Evolutionary conservation across 2,113 vertebrate species (phyloP), one percentile per base, ranked within the genome.

Genomic region (Cyrtonyx montezumae): DNA sequence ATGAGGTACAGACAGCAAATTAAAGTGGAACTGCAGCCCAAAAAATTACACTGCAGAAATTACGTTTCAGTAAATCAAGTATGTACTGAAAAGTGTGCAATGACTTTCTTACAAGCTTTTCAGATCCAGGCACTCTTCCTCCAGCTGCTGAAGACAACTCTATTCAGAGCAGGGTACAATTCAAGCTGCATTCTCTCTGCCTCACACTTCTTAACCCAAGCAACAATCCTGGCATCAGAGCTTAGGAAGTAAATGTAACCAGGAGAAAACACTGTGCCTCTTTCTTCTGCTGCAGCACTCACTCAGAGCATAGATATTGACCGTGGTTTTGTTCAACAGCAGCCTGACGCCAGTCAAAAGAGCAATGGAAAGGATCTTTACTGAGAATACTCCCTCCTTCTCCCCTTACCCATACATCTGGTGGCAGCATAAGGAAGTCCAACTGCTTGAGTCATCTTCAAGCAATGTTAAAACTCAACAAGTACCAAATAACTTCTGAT

Each of bases 401-500:
- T 93, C 87, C 70, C 79, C 56, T 92, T 59, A 77, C n/a, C 22
- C 26, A 0, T 84, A 77, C 71, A 90, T 94, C 88, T 94, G 78
- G 59, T 87, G 71, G 63, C 82, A 91, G 78, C 62, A 40, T 76
- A 93, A 63, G 49, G 68, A 95, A 93, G 69, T 81, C 71, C 78
- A 97, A 91, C 49, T 51, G 53, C 74, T 88, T 96, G 84, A 94
- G 90, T 93, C 88, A 97, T 93, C 87, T 91, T 88, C 78, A 87
- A 94, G 87, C 65, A 91, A 92, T 88, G 90, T 63, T 87, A 88
- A 94, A 95, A 59, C 68, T 88, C 87, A 93, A 92, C 66, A 91
- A 92, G 74, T 95, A 95, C 92, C 85, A 95, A 95, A 93, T 95
- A 91, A 92, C 70, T 95, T 93, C 93, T 96, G 93, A 96, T 93